Evolutionary conservation across 2,113 vertebrate species (phyloP), one percentile per base, ranked within the genome.

Genomic region (Sigmodon hispidus): DNA sequence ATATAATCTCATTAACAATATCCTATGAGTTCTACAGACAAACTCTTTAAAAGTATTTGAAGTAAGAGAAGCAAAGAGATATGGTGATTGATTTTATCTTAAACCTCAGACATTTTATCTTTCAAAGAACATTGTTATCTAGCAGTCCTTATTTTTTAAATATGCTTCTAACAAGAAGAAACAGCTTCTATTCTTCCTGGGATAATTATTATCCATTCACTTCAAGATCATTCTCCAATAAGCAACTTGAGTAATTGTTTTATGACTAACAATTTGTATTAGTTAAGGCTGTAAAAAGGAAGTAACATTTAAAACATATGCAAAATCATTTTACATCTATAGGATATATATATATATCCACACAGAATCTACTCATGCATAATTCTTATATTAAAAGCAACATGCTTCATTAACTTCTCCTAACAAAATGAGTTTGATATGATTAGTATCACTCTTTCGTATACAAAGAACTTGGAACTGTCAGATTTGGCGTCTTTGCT

Each of bases 41-140:
- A 67, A 19, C 24, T 70, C 24, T 88, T 84, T 70, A 5, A 31
- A 87, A 65, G 45, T 75, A 45, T 93, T 67, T 84, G 50, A 87
- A 50, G 88, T 86, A 69, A 1, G 17, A 52, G 72, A 80, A 93
- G 26, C n/a, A 93, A 91, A 91, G 70, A 84, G 45, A 85, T 65
- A 26, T 31, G 6, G 4, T 61, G 89, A 75, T 34, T 73, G 8
- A 85, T 59, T 67, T 79, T 24, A 63, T 77, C 34, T 61, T 88
- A 73, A 85, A 84, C 45, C 4, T 31, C 7, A 88, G 81, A 67
- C 1, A 84, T 57, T 94, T 88, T 93, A 52, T 31, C 12, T 45
- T 88, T 65, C 63, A 94, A 94, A 70, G 15, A 50, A 43, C 43
- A 80, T 79, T 93, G 40, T 75, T 72, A 85, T 59, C 65, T 34